Base-by-base conservation (phyloP, 2,113 vertebrate genomes). In the Epinephelus fuscoguttatus region DNA sequence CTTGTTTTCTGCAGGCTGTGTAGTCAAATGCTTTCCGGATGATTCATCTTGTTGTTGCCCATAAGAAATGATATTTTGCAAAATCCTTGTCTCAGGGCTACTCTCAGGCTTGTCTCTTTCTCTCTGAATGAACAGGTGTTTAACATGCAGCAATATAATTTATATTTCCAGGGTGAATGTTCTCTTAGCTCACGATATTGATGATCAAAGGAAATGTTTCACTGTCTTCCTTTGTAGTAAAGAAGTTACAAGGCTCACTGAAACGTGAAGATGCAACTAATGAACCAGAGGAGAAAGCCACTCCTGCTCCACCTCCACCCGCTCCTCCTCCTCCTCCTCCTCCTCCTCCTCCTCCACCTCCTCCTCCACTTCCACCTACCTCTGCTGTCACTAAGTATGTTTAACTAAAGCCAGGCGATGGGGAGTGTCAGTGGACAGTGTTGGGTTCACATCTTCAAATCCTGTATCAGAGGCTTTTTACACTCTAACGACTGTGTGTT, bases 311-410 rank as follows among this genome's bases (percentile, higher is more conserved):
- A 0, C 87, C 73, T 0, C 90, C 89, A 0, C 81, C 88, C 0
- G 88, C 89, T 0, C 92, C 89, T 0, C 95, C 93, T 0, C 95
- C 90, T 0, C 95, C 93, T 0, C 95, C n/a, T n/a, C n/a, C n/a
- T n/a, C n/a, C n/a, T n/a, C n/a, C 90, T 0, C 94, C 93, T 0
- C 93, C 86, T 0, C 89, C 87, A 0, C 91, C 75, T 0, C 92
- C 89, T 0, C 88, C 92, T 0, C 91, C 85, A 0, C 93, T 90
- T 0, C 95, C 92, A 0, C 93, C 85, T 2, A 88, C 92, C 0
- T 75, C 89, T 0, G 21, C 79, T 69, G 70, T 40, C 49, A 49
- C 25, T 23, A 78, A 88, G 91, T 93, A 90, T 4, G 86, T 84
- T 17, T n/a, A 33, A 75, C 19, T 42, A 4, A 75, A 76, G 17